Conservation (phyloP, 2,113 vertebrate genomes). For the Alectura lathami region DNA sequence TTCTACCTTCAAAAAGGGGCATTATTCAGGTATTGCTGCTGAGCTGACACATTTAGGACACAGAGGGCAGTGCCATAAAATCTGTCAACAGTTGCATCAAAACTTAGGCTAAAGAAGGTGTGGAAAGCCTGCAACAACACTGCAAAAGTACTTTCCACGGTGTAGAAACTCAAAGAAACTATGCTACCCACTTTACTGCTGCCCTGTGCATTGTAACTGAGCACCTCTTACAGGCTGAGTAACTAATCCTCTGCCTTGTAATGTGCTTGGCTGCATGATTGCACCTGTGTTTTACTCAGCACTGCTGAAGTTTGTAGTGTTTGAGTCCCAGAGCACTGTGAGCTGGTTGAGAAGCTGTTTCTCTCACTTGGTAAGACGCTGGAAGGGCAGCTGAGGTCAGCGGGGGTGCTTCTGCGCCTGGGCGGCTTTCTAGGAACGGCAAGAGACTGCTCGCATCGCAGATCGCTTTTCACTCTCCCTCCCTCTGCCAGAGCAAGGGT, state of each 20-base stretch:
- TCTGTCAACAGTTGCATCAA: background rate
- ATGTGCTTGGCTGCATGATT: background rate
- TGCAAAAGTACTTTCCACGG: background rate
- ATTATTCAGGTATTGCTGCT: background rate
- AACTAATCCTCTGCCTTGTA: background rate
- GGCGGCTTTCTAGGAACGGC: background rate
- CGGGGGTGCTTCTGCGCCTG: background rate
- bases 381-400: background rate
- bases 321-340: background rate
- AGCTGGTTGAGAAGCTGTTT: background rate
- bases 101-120: background rate
- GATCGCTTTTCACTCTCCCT: background rate
- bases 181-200: background rate
- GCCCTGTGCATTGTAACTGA: background rate
- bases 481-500: background rate
- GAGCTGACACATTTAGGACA: background rate
- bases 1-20: background rate
- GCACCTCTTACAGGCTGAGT: background rate
- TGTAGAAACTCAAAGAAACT: background rate
- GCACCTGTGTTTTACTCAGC: background rate
- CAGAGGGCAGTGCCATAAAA: background rate
- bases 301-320: background rate
- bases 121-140: background rate
- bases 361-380: background rate
- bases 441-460: accelerated